phyloP scores from a whole-genome alignment of 2,113 vertebrate species.

The Brienomyrus brachyistius region DNA sequence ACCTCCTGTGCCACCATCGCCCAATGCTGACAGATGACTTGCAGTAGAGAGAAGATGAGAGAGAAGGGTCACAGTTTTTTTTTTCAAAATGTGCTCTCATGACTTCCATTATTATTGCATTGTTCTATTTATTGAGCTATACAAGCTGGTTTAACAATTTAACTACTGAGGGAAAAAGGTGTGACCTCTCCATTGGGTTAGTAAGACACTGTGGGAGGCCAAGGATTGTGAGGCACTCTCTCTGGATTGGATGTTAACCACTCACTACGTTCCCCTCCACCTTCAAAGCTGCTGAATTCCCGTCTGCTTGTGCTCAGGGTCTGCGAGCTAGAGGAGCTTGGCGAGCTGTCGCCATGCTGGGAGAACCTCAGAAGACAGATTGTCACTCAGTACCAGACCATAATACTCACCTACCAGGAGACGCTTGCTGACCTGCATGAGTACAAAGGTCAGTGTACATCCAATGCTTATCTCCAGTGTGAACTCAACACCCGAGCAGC shows the following conservation, averaged over 20 bases:
- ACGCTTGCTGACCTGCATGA: conserved; percentile 79
- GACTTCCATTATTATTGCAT: background rate
- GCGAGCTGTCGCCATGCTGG: conserved; percentile 94
- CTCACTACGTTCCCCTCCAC: background rate
- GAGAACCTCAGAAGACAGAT: conserved; percentile 90
- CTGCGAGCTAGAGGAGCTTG: conserved; percentile 87
- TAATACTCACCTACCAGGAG: conserved; percentile 87
- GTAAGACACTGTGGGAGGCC: background rate
- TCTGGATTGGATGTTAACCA: background rate
- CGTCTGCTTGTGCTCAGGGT: conserved; percentile 56
- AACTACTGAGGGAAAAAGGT: background rate
- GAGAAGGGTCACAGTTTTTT: background rate
- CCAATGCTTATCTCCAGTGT: background rate
- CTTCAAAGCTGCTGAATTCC: background rate
- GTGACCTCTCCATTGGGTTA: background rate
- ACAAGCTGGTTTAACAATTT: background rate
- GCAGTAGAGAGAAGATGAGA: background rate
- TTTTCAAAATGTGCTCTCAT: background rate
- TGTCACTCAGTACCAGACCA: conserved; percentile 87
- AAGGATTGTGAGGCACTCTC: background rate
- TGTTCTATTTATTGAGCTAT: background rate
- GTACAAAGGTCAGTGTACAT: conserved; percentile 76
- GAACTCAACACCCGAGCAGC: background rate
- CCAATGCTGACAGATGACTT: background rate
- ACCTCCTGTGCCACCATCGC: too few relatives aligned